A percentile compares a stretch with the other conserved stretches of the same genome.
These are phyloP conservation scores for Symphodus melops DNA, from an alignment of 2,113 vertebrate species.

Conservation along the genomic window DNA sequence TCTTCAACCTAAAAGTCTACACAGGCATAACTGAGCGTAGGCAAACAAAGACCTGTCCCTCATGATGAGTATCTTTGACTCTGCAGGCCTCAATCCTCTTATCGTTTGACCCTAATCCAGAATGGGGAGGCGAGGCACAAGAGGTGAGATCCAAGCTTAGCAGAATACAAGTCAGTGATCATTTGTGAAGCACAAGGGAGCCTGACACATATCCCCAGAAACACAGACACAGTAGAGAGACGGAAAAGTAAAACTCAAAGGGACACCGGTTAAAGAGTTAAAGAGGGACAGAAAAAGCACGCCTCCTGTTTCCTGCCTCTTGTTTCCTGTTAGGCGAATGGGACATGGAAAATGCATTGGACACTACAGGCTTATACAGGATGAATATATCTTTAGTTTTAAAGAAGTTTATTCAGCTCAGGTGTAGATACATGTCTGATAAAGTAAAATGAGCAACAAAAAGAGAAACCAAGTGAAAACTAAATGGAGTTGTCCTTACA, in stretches of 20 bases:
- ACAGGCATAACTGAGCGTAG: not conserved
- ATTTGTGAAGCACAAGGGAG: slow-evolving; percentile 13
- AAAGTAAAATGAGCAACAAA: not conserved
- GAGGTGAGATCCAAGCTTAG: slow-evolving; percentile 30
- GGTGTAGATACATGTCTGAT: not conserved
- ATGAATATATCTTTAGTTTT: slow-evolving; percentile 7
- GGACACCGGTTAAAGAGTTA: slow-evolving; percentile 30
- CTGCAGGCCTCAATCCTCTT: slow-evolving; percentile 74
- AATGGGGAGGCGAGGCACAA: slow-evolving; percentile 55
- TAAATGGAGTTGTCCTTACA: not conserved
- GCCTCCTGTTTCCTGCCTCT: slow-evolving; percentile 68
- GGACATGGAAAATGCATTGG: slow-evolving; percentile 70
- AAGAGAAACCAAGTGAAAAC: not conserved
- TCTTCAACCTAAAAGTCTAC: slow-evolving; percentile 11
- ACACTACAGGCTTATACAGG: slow-evolving; percentile 42
- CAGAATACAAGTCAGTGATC: slow-evolving; percentile 50
- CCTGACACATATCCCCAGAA: not conserved
- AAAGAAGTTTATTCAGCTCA: not conserved
- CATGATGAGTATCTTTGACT: slow-evolving; percentile 65
- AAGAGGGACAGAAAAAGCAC: slow-evolving; percentile 53
- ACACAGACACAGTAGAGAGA: slow-evolving; percentile 2
- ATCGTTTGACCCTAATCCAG: slow-evolving; percentile 79
- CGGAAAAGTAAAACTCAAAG: slow-evolving; percentile 34
- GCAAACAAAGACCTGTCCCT: slow-evolving; percentile 23
- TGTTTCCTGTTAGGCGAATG: slow-evolving; percentile 75